phyloP scores from a whole-genome alignment of 2,113 vertebrate species.

The Pyrgilauda ruficollis region DNA sequence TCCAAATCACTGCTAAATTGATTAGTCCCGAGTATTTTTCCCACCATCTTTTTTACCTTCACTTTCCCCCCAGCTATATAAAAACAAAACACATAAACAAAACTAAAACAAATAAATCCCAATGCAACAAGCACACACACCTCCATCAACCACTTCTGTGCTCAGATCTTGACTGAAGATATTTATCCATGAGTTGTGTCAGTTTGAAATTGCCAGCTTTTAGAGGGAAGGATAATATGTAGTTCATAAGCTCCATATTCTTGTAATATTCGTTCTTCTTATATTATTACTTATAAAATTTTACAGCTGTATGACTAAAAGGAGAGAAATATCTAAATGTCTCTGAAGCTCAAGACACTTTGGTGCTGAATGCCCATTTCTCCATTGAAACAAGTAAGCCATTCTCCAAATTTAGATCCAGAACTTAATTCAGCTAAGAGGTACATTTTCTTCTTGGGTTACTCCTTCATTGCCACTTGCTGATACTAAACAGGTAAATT shows the following conservation, averaged over 20 bases:
- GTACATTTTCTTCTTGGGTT: not conserved
- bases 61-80: not conserved
- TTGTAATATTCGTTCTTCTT: not conserved
- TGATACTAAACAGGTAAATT: not conserved
- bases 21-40: not conserved
- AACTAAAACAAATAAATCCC: not conserved
- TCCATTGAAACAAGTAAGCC: not conserved
- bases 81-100: not conserved
- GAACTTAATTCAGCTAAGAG: not conserved
- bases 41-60: not conserved
- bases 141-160: not conserved
- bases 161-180: not conserved
- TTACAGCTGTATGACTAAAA: not conserved
- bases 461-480: not conserved
- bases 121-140: not conserved
- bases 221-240: not conserved
- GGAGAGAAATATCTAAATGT: not conserved
- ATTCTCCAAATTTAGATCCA: not conserved
- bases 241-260: not conserved
- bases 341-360: not conserved
- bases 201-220: not conserved
- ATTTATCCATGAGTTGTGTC: not conserved
- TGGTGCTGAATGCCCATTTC: not conserved
- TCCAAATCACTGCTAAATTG: not conserved
- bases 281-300: not conserved